Conservation (phyloP, 2,797 vertebrate species). For the Sebastes glaucus region DNA sequence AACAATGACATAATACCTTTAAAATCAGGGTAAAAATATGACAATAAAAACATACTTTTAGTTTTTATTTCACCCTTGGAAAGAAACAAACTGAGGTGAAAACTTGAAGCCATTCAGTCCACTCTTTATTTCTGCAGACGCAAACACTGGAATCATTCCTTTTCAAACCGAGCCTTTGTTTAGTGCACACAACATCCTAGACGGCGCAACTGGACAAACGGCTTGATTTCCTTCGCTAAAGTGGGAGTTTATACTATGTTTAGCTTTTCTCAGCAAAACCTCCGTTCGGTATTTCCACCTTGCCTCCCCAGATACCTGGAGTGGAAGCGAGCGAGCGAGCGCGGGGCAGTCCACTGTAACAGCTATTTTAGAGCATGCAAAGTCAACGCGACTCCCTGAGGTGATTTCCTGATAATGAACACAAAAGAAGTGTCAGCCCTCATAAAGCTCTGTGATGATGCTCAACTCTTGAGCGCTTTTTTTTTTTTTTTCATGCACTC, state of each 20-base stretch:
- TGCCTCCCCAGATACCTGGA: constrained; percentile 53
- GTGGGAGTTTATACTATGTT: constrained; percentile 57
- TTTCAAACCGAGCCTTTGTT: constrained; percentile 22
- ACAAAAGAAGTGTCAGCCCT: constrained; percentile 84
- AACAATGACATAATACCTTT: constrained; percentile 22
- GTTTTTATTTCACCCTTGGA: constrained; percentile 10
- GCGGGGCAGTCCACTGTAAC: constrained; percentile 66
- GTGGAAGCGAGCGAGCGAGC: constrained; percentile 50
- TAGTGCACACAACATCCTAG: constrained; percentile 7
- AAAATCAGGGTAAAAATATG: constrained; percentile 22
- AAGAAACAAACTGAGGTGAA: constrained; percentile 3
- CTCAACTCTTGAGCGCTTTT: constrained; percentile 73
- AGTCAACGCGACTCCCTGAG: constrained; percentile 82
- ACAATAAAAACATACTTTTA: constrained; percentile 11
- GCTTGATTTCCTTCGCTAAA: constrained; percentile 53
- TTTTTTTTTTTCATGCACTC: constrained; percentile 3
- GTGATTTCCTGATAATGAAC: constrained; percentile 86
- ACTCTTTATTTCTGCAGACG: constrained; percentile 6
- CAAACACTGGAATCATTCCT: background rate
- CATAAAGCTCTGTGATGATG: constrained; percentile 78
- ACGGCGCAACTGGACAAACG: constrained; percentile 30
- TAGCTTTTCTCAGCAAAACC: constrained; percentile 57
- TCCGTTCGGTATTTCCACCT: constrained; percentile 65
- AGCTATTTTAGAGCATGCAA: constrained; percentile 82
- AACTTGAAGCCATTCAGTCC: background rate